Base-by-base conservation (phyloP, 2,113 vertebrate genomes). In the Ameiurus melas region DNA sequence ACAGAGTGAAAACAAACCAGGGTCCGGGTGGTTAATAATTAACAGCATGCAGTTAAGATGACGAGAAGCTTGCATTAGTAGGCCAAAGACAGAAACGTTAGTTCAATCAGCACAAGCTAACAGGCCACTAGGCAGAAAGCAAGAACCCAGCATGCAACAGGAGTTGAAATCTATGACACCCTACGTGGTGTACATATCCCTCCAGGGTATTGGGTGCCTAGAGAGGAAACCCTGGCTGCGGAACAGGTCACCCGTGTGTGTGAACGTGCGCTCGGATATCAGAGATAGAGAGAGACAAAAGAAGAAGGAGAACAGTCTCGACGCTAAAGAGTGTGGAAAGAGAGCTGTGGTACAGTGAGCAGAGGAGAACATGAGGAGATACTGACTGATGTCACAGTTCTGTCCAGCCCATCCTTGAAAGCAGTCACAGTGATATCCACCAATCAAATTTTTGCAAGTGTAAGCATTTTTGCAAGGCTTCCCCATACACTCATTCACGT, bases 361-460 rank as follows among this genome's bases (percentile, higher is more conserved):
- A 70, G 53, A 89, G 53, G 71, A 77, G 53, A 80, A 58, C 82
- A 66, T 77, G 53, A 93, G 94, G 51, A 93, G 95, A 95, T 99
- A 99, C 98, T 99, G 96, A 99, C 98, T 98, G 96, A 97, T 97
- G 92, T 98, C 96, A 97, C 98, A 99, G 96, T 99, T 97, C 92
- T 94, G 93, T 96, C 98, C 98, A 92, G 96, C 96, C 98, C 98
- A 99, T 97, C 97, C 98, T 91, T 95, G 95, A 95, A 97, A 94
- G 97, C 98, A 99, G 96, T 94, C 93, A 96, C 98, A 99, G 96
- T 96, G 97, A 99, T 99, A 99, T 97, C 97, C 97, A 94, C 98
- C 98, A 97, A 99, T 98, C 96, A 99, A 96, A 96, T 99, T 99
- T 99, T 98, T 99, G 98, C 98, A 99, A 96, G 96, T 97, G 91